Conservation (phyloP, 2,888 invertebrate species). For the Toxonevra muliebris region DNA sequence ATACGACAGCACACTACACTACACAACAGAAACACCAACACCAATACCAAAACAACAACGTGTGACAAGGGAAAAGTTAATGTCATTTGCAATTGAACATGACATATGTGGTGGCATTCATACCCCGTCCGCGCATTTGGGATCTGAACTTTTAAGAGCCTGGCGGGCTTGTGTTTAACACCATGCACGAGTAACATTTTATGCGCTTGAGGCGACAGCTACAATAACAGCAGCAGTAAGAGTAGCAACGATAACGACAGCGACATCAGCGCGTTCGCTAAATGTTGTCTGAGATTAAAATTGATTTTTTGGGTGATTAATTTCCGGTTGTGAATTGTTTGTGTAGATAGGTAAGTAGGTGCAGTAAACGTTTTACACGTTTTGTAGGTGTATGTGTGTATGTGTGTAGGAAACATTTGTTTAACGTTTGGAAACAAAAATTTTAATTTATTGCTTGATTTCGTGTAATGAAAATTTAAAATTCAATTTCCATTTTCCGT, state of each 20-base stretch:
- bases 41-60: background rate
- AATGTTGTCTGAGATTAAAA: conserved; percentile 47
- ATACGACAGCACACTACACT: background rate
- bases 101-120: conserved; percentile 39
- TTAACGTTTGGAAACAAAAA: no score
- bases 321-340: conserved; percentile 42
- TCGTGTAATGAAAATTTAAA: no score
- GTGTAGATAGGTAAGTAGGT: no score
- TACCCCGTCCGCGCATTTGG: no score
- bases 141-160: background rate
- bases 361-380: no score
- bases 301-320: conserved; percentile 51
- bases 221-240: background rate
- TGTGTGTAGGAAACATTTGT: no score
- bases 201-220: background rate
- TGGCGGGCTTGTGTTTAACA: conserved; percentile 8
- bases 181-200: conserved; percentile 9
- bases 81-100: conserved; percentile 45
- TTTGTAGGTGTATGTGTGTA: no score
- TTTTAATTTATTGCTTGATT: no score
- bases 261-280: no score
- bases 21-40: background rate
- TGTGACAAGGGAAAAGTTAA: conserved; percentile 36
- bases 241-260: background rate
- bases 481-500: no score